Evolutionary conservation across 1,140 invertebrate genomes (phyloP).

Genomic region (Nasonia vitripennis): DNA sequence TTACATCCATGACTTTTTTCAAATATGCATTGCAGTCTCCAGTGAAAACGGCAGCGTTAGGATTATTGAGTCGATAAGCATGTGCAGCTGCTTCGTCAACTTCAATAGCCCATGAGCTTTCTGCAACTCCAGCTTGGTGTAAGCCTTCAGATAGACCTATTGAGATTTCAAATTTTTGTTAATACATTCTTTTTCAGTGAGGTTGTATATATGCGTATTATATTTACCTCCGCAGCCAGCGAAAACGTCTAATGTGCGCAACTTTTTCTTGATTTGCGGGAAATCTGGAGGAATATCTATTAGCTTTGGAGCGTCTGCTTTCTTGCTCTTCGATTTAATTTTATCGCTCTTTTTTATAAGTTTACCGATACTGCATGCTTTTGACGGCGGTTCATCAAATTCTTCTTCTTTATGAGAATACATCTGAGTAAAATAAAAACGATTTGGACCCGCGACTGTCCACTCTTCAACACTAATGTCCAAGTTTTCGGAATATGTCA

Average conservation of each 20-base stretch:
- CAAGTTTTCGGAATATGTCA: slow-evolving; percentile 78
- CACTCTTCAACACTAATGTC: slow-evolving; percentile 77
- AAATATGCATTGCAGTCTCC: slow-evolving; percentile 89
- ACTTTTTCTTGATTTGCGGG: slow-evolving; percentile 69
- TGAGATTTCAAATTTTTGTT: neutral
- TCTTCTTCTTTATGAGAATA: slow-evolving; percentile 79
- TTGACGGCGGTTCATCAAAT: slow-evolving; percentile 80
- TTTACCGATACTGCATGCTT: slow-evolving; percentile 78
- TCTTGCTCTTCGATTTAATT: slow-evolving; percentile 84
- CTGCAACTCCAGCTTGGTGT: slow-evolving; percentile 82
- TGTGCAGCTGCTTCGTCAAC: slow-evolving; percentile 86
- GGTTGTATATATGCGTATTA: too few species aligned
- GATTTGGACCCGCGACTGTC: slow-evolving; percentile 79
- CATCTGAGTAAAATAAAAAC: slow-evolving; percentile 86
- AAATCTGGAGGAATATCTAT: slow-evolving; percentile 63
- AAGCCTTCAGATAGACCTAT: slow-evolving; percentile 81
- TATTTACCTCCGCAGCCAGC: slow-evolving; percentile 88
- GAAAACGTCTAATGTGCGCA: slow-evolving; percentile 89
- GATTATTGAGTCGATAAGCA: slow-evolving; percentile 88
- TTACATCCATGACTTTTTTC: slow-evolving; percentile 67
- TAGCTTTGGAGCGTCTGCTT: slow-evolving; percentile 58
- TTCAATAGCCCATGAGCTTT: slow-evolving; percentile 89
- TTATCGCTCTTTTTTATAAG: slow-evolving; percentile 79
- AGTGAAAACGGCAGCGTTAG: slow-evolving; percentile 83
- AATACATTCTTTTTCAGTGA: too few species aligned